phyloP scores from a whole-genome alignment of 2,113 vertebrate species.

The Pipa parva region DNA sequence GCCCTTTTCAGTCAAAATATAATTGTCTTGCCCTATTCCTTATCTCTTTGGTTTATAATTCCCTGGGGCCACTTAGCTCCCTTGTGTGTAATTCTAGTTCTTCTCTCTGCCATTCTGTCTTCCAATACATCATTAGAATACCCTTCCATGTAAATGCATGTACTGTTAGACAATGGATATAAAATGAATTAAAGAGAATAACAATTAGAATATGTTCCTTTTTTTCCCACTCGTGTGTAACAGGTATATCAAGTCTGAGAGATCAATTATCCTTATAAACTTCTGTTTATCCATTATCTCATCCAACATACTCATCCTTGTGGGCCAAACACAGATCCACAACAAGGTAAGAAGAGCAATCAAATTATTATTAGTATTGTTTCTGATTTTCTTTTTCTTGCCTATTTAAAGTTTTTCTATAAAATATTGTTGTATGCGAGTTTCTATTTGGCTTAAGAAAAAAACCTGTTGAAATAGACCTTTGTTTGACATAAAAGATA shows the following conservation, averaged over 20 bases:
- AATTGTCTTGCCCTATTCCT: no score
- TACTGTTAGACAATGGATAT: no score
- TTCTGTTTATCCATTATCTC: conserved; percentile 98
- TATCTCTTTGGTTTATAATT: no score
- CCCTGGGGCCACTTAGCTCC: no score
- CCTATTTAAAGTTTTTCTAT: conserved; percentile 20
- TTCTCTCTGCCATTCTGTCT: no score
- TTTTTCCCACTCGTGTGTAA: conserved; percentile 44
- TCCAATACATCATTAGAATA: no score
- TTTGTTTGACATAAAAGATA: no score
- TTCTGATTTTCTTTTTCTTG: conserved; percentile 37
- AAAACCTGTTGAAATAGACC: no score
- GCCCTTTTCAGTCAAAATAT: no score
- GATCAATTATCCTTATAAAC: conserved; percentile 97
- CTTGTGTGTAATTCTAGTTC: no score
- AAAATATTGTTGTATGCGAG: conserved; percentile 3
- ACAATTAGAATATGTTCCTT: no score
- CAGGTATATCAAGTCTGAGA: conserved; percentile 95
- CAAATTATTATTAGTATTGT: conserved; percentile 13
- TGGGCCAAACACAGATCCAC: conserved; percentile 97
- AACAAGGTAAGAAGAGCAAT: conserved; percentile 77
- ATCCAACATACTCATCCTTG: conserved; percentile 94
- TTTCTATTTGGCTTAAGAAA: neutral
- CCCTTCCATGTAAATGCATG: no score
- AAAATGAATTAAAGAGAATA: neutral